Evolutionary conservation across 2,888 invertebrate species (phyloP).

Genomic region (Xestia xanthographa): DNA sequence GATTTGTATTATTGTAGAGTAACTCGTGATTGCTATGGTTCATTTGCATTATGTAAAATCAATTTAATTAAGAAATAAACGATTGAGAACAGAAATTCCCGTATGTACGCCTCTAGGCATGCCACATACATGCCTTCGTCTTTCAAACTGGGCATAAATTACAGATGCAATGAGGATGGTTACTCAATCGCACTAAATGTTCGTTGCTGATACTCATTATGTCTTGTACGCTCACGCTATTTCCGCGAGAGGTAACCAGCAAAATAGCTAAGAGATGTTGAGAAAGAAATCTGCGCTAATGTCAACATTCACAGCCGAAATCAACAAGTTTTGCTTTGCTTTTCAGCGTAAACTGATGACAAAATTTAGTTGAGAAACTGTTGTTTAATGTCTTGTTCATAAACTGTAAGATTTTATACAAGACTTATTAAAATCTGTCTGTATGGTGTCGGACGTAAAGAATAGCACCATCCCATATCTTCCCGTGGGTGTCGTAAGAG

Average conservation of each 20-base stretch:
- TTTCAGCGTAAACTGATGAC: too few relatives aligned
- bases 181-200: constrained; percentile 36
- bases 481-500: too few relatives aligned
- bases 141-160: constrained; percentile 30
- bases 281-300: constrained; percentile 6
- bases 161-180: constrained; percentile 31
- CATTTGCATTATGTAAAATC: constrained; percentile 31
- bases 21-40: neutral
- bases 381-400: too few relatives aligned
- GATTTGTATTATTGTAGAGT: neutral
- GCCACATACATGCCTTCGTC: constrained; percentile 5
- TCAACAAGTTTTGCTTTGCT: neutral
- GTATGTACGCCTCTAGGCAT: constrained; percentile 4
- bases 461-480: too few relatives aligned
- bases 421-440: too few relatives aligned
- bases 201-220: constrained; percentile 29
- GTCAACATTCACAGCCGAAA: constrained; percentile 7
- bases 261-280: neutral
- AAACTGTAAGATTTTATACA: too few relatives aligned
- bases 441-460: too few relatives aligned
- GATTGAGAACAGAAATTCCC: constrained; percentile 20
- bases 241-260: constrained; percentile 33
- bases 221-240: constrained; percentile 20
- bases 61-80: constrained; percentile 27
- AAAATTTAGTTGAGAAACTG: too few relatives aligned